phyloP scores from a whole-genome alignment of 1,140 invertebrate species.

The Goniozus legneri region DNA sequence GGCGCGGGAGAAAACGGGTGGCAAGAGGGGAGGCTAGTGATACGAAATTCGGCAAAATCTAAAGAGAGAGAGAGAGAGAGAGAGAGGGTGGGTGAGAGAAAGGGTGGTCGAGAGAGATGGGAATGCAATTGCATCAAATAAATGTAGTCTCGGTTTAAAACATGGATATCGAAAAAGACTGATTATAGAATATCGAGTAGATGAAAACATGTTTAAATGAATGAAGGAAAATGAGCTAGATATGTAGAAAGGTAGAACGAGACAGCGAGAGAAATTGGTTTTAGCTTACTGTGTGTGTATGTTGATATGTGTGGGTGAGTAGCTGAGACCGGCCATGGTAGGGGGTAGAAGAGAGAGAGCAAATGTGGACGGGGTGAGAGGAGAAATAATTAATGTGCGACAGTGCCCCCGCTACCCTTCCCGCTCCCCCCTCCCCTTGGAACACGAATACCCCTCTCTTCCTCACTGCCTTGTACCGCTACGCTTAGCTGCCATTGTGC shows the following conservation, averaged over 20 bases:
- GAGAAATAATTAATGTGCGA: conserved; percentile 48
- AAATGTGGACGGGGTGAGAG: conserved; percentile 29
- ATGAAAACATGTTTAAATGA: neutral
- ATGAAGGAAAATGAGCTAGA: neutral
- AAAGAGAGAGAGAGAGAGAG: conserved; percentile 19
- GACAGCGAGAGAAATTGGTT: conserved; percentile 27
- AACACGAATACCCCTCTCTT: conserved; percentile 8
- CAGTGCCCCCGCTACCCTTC: conserved; percentile 21
- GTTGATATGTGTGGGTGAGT: conserved; percentile 22
- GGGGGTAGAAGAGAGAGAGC: conserved; percentile 26
- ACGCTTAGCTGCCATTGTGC: conserved; percentile 47
- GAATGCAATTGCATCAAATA: too few relatives aligned
- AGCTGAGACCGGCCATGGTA: conserved; percentile 13
- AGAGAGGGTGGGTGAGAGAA: conserved; percentile 1
- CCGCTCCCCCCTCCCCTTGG: conserved; percentile 2
- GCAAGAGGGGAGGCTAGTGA: conserved; percentile 22
- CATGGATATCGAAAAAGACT: too few relatives aligned
- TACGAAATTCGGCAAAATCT: conserved; percentile 32
- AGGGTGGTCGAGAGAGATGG: conserved; percentile 7
- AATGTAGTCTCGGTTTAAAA: too few relatives aligned
- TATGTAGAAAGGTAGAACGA: conserved; percentile 1
- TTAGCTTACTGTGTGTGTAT: conserved; percentile 19
- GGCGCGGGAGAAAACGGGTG: conserved; percentile 22
- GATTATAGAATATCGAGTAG: neutral
- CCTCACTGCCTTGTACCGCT: conserved; percentile 30